Evolutionary conservation across 2,797 vertebrate species (phyloP), one percentile per base, ranked within the genome.

Genomic region (Lepidocolaptes lacrymiger): DNA sequence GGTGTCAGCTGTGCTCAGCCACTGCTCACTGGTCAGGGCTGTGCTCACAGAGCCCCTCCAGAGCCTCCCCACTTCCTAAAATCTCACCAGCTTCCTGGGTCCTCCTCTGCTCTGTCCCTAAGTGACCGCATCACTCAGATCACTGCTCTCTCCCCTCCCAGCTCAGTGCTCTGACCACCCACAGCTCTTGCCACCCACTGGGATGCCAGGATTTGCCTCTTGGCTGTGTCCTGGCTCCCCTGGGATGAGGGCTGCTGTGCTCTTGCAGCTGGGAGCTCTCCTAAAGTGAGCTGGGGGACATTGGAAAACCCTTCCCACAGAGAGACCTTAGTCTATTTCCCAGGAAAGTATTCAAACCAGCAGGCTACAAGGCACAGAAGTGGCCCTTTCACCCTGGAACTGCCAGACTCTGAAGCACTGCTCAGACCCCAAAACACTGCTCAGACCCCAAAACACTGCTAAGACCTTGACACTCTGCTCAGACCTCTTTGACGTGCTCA

Each of bases 1-100:
- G 88, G 85, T 96, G 92, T 89, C 93, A 95, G 93, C 94, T 93
- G 91, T 74, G 88, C 86, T 89, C 6, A 4, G 58, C 28, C 69
- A 66, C 54, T 0, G 0, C 55, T 92, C 43, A 13, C 30, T 71
- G n/a, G 13, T 12, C 87, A 67, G 28, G 44, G 73, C 67, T 62
- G 49, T 15, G 51, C 49, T 92, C 93, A 34, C 64, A 64, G 75
- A 67, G 52, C 56, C 68, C 15, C 46, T 34, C 12, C n/a, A 10
- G 62, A 82, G 24, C 68, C 48, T 62, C 51, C 9, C 23, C 24
- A 20, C 76, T 71, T 83, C 79, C 41, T 52, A 2, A 79, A 63
- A 52, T 21, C 52, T 71, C 81, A 56, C 16, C 91, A 80, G 89
- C 81, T 91, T 75, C 85, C 89, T 89, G 48, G 19, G 55, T 52